Percentiles rank a stretch among this genome's conserved stretches.
phyloP scores from a whole-genome alignment of 2,797 vertebrate genomes.

The Apodemus agrarius region DNA sequence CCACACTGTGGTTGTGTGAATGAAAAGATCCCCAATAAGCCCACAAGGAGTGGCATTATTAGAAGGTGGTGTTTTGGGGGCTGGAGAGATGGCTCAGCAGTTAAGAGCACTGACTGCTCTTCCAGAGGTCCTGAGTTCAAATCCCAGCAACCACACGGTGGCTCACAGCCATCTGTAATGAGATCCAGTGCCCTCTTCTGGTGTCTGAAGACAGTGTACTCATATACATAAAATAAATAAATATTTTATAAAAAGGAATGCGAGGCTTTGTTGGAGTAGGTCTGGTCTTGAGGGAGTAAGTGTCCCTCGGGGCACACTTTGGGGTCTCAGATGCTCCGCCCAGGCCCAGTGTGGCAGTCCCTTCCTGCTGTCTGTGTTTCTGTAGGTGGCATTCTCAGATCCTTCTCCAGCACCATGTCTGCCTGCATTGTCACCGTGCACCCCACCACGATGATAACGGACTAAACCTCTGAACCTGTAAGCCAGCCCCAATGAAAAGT shows the following conservation, averaged over 20 bases:
- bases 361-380: neutral
- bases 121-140: too few relatives aligned
- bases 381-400: neutral
- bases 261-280: neutral
- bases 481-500: neutral
- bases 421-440: too few relatives aligned
- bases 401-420: neutral
- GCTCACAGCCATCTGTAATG: too few relatives aligned
- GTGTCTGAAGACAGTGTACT: too few relatives aligned
- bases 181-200: too few relatives aligned
- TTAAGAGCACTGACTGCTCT: too few relatives aligned
- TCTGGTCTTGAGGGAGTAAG: neutral
- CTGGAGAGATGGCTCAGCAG: too few relatives aligned
- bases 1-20: neutral
- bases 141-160: too few relatives aligned
- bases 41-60: neutral
- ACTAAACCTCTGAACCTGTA: neutral
- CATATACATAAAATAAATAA: too few relatives aligned
- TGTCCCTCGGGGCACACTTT: neutral
- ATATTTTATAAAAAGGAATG: too few relatives aligned
- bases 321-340: neutral
- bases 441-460: neutral
- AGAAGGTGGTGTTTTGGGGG: too few relatives aligned
- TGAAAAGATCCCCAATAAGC: neutral
- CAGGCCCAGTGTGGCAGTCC: neutral